These are phyloP conservation scores for Aradophagus sp. DNA, from an alignment of 1,140 invertebrate species.

Conservation along the genomic window DNA sequence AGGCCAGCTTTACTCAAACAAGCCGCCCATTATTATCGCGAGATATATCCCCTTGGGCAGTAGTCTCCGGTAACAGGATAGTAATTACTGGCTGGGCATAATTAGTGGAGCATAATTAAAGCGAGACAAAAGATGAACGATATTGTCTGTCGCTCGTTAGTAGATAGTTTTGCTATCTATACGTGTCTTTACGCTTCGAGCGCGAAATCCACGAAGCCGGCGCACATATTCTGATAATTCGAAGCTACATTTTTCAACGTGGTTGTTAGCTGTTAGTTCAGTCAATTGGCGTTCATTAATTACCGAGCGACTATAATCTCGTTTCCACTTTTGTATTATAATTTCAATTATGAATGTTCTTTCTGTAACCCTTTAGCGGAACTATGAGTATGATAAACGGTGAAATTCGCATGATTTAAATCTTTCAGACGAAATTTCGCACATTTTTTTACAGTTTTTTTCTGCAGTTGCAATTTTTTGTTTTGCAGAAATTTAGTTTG, in stretches of 20 bases:
- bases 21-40: slow-evolving; percentile 64
- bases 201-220: slow-evolving; percentile 30
- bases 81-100: slow-evolving; percentile 71
- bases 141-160: slow-evolving; percentile 72
- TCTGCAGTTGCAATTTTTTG: too few relatives aligned
- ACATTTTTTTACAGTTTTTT: not conserved
- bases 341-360: too few relatives aligned
- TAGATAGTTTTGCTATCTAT: slow-evolving; percentile 68
- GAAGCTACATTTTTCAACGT: slow-evolving; percentile 20
- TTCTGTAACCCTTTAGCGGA: too few relatives aligned
- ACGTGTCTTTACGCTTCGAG: slow-evolving; percentile 47
- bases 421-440: not conserved
- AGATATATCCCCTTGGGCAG: slow-evolving; percentile 68
- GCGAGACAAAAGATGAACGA: slow-evolving; percentile 70
- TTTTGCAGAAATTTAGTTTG: too few relatives aligned
- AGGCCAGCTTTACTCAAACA: slow-evolving; percentile 57
- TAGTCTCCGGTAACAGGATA: slow-evolving; percentile 69
- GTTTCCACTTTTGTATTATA: slow-evolving; percentile 1
- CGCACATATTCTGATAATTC: slow-evolving; percentile 35
- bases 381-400: too few relatives aligned
- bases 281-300: slow-evolving; percentile 16
- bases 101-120: slow-evolving; percentile 71
- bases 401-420: too few relatives aligned
- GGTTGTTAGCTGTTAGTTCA: slow-evolving; percentile 7
- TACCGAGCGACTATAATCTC: slow-evolving; percentile 8